Evolutionary conservation across 2,888 invertebrate genomes (phyloP).

Genomic region (Eupelmus urozonus): DNA sequence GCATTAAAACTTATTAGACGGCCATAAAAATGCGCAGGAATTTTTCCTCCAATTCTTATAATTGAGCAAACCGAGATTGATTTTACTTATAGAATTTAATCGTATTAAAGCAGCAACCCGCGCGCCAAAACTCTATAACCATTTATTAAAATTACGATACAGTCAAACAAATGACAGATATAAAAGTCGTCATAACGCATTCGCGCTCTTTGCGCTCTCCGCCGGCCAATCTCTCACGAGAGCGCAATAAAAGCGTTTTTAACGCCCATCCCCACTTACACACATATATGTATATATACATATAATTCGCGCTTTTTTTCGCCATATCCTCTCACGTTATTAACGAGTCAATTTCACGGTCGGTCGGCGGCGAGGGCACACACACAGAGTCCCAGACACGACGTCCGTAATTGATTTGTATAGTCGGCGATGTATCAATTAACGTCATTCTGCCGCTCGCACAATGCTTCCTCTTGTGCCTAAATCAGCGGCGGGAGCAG

Average conservation of each 20-base stretch:
- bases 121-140: background rate
- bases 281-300: constrained; percentile 2
- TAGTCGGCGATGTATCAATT: constrained; percentile 62
- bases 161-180: constrained; percentile 43
- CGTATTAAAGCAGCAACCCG: constrained; percentile 12
- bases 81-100: constrained; percentile 33
- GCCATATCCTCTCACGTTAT: constrained; percentile 50
- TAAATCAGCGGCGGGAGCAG: too few species aligned
- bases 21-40: too few species aligned
- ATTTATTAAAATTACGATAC: constrained; percentile 49
- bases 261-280: constrained; percentile 15
- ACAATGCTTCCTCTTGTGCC: constrained; percentile 50
- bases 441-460: constrained; percentile 54
- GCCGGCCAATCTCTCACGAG: background rate
- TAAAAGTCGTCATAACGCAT: constrained; percentile 42
- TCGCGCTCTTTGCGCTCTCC: background rate
- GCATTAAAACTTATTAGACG: too few species aligned
- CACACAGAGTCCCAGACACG: too few species aligned
- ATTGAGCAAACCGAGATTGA: constrained; percentile 40
- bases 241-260: constrained; percentile 43
- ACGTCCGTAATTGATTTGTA: constrained; percentile 62
- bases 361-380: constrained; percentile 35
- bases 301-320: constrained; percentile 40
- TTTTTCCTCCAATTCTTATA: too few species aligned
- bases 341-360: constrained; percentile 60